Evolutionary conservation across 2,888 invertebrate species (phyloP).

Genomic region (Neoitamus cyanurus): DNA sequence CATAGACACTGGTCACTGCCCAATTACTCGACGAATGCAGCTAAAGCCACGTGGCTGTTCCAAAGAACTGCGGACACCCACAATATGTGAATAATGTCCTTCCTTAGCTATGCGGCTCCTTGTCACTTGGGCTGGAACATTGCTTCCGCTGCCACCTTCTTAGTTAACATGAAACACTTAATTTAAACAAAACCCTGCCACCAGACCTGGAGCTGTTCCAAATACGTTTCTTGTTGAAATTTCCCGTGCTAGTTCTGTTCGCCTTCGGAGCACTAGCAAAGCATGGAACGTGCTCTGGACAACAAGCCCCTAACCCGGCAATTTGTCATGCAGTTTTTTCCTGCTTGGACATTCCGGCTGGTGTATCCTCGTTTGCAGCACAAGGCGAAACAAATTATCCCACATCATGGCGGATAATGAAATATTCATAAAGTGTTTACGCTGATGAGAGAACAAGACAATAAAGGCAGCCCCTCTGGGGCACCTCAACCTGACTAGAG

Average conservation of each 20-base stretch:
- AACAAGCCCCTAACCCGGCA: not conserved
- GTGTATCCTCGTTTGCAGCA: not conserved
- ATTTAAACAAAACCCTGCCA: not conserved
- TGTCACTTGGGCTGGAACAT: not conserved
- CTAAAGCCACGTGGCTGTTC: not conserved
- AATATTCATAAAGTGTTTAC: constrained; percentile 29
- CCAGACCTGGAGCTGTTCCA: constrained; percentile 5
- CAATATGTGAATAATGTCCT: not conserved
- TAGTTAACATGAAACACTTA: constrained; percentile 19
- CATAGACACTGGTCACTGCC: no score
- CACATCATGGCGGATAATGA: constrained; percentile 2
- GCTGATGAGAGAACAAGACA: constrained; percentile 1
- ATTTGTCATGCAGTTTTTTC: not conserved
- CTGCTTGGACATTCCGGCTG: not conserved
- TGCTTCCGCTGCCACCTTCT: not conserved
- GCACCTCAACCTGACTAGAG: not conserved
- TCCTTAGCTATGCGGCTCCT: not conserved
- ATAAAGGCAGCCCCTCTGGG: not conserved
- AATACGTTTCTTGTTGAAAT: not conserved
- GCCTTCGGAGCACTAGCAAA: not conserved
- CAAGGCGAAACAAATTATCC: constrained; percentile 9
- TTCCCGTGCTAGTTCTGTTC: not conserved
- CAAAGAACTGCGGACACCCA: not conserved
- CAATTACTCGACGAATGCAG: no score
- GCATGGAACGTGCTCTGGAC: not conserved